Evolutionary conservation across 2,797 vertebrate genomes (phyloP).

Genomic region (Harpagifer antarcticus): DNA sequence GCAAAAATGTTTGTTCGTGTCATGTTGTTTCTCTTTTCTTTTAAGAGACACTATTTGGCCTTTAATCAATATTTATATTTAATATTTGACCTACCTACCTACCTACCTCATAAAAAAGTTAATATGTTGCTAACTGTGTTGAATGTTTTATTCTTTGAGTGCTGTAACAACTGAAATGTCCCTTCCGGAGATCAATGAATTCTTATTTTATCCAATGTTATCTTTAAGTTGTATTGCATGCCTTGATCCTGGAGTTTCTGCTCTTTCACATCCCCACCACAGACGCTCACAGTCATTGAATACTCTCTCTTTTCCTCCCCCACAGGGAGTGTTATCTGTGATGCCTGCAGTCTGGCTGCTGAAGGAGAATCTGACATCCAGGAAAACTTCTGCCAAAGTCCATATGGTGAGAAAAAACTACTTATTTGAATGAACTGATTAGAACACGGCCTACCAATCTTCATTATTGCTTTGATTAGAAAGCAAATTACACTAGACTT

Average conservation of each 20-base stretch:
- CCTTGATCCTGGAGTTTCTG: not conserved
- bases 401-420: conserved; percentile 83
- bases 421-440: not conserved
- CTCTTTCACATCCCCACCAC: not conserved
- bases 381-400: conserved; percentile 83
- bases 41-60: not conserved
- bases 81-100: no score
- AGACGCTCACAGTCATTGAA: conserved; percentile 17
- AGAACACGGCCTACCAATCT: not conserved
- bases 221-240: conserved; percentile 6
- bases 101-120: no score
- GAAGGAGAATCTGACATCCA: conserved; percentile 83
- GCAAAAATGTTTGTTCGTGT: not conserved
- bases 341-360: conserved; percentile 80
- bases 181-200: not conserved
- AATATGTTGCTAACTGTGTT: not conserved
- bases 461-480: not conserved
- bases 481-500: not conserved
- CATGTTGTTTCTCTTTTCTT: not conserved
- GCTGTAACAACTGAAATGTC: not conserved
- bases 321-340: conserved; percentile 80
- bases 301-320: conserved; percentile 13
- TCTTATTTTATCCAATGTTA: not conserved
- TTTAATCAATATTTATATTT: no score
- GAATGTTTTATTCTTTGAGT: not conserved